Percentiles rank a stretch among this genome's conserved stretches.
phyloP scores from a whole-genome alignment of 2,113 vertebrate species.

The Myanophis thanlyinensis region DNA sequence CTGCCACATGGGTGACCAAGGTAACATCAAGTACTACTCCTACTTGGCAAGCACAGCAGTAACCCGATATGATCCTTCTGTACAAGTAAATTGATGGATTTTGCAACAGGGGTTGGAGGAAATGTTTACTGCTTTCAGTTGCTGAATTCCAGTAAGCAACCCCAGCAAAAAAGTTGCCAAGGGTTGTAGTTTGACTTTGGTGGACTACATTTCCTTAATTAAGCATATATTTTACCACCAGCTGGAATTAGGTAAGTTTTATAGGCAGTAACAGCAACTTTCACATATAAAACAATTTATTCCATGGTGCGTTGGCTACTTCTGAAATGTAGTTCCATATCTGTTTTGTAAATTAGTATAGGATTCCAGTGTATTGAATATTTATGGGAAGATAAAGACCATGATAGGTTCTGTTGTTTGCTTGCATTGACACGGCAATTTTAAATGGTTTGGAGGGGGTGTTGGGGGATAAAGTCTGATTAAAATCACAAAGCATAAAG shows the following conservation, averaged over 20 bases:
- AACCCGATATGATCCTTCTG: not conserved
- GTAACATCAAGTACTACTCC: constrained; percentile 13
- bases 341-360: not conserved
- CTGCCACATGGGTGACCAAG: constrained; percentile 51
- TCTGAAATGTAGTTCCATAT: not conserved
- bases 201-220: not conserved
- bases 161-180: not conserved
- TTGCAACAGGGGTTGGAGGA: not conserved
- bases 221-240: not conserved
- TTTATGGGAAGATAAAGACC: not conserved
- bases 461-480: not conserved
- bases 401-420: not conserved
- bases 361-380: not conserved
- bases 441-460: not conserved
- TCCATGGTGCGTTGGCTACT: not conserved
- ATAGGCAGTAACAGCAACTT: not conserved
- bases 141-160: not conserved
- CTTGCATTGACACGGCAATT: not conserved
- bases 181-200: not conserved
- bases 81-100: not conserved
- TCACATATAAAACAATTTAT: not conserved
- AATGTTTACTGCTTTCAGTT: not conserved
- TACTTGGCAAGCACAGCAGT: not conserved
- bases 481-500: not conserved
- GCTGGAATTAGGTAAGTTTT: not conserved